Percentiles rank a stretch among this genome's conserved stretches.
These are phyloP conservation scores for Dynastes tityus DNA, from an alignment of 2,888 invertebrate genomes.

Conservation along the genomic window DNA sequence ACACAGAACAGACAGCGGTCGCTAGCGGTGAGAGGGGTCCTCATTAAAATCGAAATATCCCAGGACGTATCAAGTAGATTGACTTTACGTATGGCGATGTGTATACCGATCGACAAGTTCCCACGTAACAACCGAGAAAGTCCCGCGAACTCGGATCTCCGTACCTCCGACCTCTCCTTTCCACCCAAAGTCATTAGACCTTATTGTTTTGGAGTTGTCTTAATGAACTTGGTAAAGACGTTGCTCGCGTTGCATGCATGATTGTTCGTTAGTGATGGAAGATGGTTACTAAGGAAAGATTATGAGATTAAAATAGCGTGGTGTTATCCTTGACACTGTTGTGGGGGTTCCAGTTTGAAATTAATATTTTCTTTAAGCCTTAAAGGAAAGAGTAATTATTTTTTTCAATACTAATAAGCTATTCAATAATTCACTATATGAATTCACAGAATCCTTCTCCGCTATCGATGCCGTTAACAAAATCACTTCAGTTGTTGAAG, in stretches of 20 bases:
- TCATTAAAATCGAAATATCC: conserved; percentile 34
- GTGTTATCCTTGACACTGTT: too few relatives aligned
- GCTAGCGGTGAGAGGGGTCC: not conserved
- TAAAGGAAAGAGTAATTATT: too few relatives aligned
- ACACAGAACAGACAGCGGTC: not conserved
- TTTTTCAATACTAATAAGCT: too few relatives aligned
- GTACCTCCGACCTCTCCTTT: not conserved
- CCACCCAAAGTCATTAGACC: conserved; percentile 29
- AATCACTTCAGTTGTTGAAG: too few relatives aligned
- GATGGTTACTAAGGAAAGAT: too few relatives aligned
- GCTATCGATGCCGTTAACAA: too few relatives aligned
- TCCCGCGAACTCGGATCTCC: not conserved
- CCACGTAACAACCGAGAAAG: not conserved
- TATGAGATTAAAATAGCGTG: too few relatives aligned
- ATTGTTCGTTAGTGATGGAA: not conserved
- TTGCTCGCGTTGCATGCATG: not conserved
- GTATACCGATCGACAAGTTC: not conserved
- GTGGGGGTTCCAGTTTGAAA: too few relatives aligned
- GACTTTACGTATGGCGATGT: not conserved
- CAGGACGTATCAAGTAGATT: conserved; percentile 13
- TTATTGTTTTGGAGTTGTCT: conserved; percentile 28
- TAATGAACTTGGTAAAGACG: conserved; percentile 26
- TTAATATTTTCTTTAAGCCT: too few relatives aligned
- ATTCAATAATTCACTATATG: too few relatives aligned
- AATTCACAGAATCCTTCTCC: too few relatives aligned